Conservation (phyloP, 2,797 vertebrate genomes). For the Protosalanx chinensis region DNA sequence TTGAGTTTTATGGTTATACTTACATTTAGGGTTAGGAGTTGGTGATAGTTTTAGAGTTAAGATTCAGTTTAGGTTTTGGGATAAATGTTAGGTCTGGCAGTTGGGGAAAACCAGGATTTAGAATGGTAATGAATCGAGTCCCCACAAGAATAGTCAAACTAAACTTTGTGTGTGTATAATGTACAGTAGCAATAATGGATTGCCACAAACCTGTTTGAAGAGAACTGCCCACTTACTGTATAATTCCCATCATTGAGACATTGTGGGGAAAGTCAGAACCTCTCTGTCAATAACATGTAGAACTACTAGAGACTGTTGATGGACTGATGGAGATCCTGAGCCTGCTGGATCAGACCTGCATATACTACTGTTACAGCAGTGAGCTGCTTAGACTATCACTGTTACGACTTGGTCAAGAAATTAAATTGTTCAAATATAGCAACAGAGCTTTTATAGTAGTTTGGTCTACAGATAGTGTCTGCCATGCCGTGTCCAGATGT, state of each 20-base stretch:
- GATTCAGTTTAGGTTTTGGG: too few species aligned
- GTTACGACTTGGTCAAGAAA: not conserved
- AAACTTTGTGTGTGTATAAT: not conserved
- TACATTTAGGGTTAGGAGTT: too few species aligned
- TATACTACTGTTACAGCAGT: not conserved
- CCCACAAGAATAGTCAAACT: not conserved
- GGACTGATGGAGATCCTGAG: not conserved
- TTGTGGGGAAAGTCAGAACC: not conserved
- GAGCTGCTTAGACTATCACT: not conserved
- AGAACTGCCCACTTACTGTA: not conserved
- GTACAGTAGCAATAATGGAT: not conserved
- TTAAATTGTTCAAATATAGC: not conserved
- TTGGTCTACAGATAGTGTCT: not conserved
- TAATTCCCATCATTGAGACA: not conserved
- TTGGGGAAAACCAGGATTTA: too few species aligned
- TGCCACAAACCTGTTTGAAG: constrained; percentile 4
- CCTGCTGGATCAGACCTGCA: not conserved
- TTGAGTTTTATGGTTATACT: too few species aligned
- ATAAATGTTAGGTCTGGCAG: too few species aligned
- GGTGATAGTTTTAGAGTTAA: not conserved
- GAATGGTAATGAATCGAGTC: too few species aligned
- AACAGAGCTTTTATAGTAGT: not conserved
- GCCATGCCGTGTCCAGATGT: not conserved
- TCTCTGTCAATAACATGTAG: not conserved
- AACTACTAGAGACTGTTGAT: not conserved